Evolutionary conservation across 2,888 invertebrate species (phyloP), one percentile per base, ranked within the genome.

Genomic region (Stomorhina lunata): DNA sequence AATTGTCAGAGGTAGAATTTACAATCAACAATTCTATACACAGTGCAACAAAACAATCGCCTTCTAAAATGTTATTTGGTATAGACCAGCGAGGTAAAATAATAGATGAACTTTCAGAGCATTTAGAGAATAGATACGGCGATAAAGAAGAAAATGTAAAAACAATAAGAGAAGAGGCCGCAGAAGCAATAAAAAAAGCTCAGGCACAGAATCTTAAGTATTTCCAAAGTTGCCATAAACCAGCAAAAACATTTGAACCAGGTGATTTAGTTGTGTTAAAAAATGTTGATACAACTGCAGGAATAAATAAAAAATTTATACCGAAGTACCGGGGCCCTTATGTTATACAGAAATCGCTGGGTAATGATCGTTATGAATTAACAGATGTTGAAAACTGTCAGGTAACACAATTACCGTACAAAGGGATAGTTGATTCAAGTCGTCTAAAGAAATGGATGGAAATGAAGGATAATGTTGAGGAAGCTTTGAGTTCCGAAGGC

Each of bases 251-350:
- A 0, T 61, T 61, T 27, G 4, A 61, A n/a, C 25, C n/a, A 12
- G 27, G n/a, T 1, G 43, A 59, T 2, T 37, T 48, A 10, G 65
- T 65, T 17, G 48, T 48, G 9, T 9, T 65, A 9, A 65, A 65
- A 3, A 65, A 65, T 20, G 17, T 65, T 3, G 65, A 65, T 32
- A 65, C 65, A 25, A 84, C 86, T 1, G 68, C 66, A 3, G 86
- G 85, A 4, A 22, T 63, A n/a, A 83, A 78, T 73, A 61, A 84
- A 85, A 73, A 82, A 59, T 53, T 69, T 7, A 65, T 78, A 37
- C 82, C 76, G 15, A 79, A 81, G 40, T 80, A 78, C 59, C 73
- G 63, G 25, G 69, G 66, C 6, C 83, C 83, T 10, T 83, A 80
- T 53, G 25, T 78, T 9, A 59, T 48, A 6, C 48, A n/a, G n/a